These are phyloP conservation scores for Ailuropoda melanoleuca DNA, from an alignment of 2,113 vertebrate species.

Conservation along the genomic window DNA sequence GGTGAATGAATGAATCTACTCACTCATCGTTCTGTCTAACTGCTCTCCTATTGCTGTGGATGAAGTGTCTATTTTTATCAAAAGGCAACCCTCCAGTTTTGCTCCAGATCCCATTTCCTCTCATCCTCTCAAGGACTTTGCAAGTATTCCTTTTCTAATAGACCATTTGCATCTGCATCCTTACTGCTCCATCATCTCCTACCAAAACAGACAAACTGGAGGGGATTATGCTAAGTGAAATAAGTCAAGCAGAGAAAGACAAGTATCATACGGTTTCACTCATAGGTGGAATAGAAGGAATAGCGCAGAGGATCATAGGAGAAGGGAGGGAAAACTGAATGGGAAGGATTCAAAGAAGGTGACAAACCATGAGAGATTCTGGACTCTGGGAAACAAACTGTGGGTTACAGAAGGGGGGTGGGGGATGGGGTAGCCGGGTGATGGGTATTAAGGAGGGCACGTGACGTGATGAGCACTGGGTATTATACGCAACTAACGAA, in stretches of 20 bases:
- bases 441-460: too few species aligned
- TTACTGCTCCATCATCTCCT: neutral
- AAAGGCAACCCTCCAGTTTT: neutral
- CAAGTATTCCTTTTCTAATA: neutral
- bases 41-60: neutral
- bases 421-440: too few species aligned
- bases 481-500: too few species aligned
- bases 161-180: neutral
- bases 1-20: neutral
- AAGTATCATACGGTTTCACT: too few species aligned
- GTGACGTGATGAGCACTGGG: too few species aligned
- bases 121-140: neutral
- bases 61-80: slow-evolving; percentile 18
- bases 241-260: neutral
- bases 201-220: neutral
- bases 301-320: too few species aligned
- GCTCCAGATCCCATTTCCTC: slow-evolving; percentile 9
- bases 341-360: too few species aligned
- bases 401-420: too few species aligned
- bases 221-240: neutral
- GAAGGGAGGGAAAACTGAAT: too few species aligned
- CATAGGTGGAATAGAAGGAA: too few species aligned
- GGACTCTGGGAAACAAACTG: too few species aligned
- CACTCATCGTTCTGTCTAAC: slow-evolving; percentile 32
- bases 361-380: too few species aligned